Base-by-base conservation (phyloP, 2,797 vertebrate species). In the Smutsia gigantea region DNA sequence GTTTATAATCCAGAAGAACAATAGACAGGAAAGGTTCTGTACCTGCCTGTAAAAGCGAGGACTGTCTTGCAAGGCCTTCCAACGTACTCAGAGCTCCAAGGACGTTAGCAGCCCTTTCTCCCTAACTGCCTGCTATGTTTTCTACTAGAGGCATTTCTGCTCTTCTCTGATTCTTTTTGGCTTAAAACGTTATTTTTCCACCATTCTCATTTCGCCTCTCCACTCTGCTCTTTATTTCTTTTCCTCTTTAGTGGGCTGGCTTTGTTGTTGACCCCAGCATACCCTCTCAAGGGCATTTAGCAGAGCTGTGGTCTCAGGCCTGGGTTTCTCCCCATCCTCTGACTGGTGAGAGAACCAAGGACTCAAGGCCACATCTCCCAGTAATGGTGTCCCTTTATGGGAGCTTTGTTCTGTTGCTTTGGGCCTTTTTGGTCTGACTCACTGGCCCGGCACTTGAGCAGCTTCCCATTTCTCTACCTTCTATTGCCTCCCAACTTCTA, bases 261-360 rank as follows among this genome's bases (percentile, higher is more conserved):
- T 97, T 95, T 96, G 84, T 55, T 92, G 72, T 78, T 93, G 86
- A 96, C 61, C 84, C n/a, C 21, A 19, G 2, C 17, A 55, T 49
- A 74, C n/a, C 15, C 29, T 85, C 87, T 92, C 81, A 87, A 96
- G 89, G 61, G 83, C 63, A 71, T 94, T 96, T 95, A 89, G 91
- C 79, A 46, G 57, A 77, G n/a, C n/a, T 89, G 23, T 88, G 81
- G 63, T 93, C 84, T 91, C 64, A 25, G 72, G 55, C 81, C 77
- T 5, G 0, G 55, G 2, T 83, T 93, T 91, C 83, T 96, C 42
- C 8, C 18, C 3, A 19, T 95, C 79, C 83, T 96, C 83, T 78
- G 91, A 92, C 79, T 31, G 18, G 57, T 74, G 71, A 92, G 59
- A 96, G 95, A 96, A 91, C 75, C 92, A 88, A 92, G 79, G 46